phyloP scores from a whole-genome alignment of 2,113 vertebrate genomes.

The Copsychus sechellarum region DNA sequence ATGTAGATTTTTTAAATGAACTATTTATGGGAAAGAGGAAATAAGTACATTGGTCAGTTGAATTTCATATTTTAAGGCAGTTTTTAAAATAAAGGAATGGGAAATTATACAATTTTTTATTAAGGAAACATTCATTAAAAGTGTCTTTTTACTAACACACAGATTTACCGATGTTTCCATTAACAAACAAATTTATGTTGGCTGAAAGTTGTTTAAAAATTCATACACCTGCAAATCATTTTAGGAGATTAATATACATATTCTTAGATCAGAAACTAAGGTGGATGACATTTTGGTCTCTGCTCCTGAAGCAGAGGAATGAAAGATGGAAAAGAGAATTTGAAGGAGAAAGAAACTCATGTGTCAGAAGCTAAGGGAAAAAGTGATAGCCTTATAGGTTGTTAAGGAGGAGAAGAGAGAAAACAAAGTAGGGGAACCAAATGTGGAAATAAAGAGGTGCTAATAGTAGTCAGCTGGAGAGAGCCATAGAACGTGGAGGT shows the following conservation, averaged over 20 bases:
- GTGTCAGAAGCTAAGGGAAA: background rate
- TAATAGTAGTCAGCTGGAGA: slow-evolving; percentile 56
- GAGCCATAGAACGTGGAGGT: background rate
- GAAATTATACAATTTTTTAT: background rate
- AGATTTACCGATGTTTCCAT: background rate
- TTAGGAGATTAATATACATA: background rate
- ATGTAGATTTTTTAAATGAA: background rate
- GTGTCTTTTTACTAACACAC: background rate
- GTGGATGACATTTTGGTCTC: background rate
- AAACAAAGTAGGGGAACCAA: slow-evolving; percentile 7
- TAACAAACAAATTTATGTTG: background rate
- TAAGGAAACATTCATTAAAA: background rate
- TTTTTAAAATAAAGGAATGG: background rate
- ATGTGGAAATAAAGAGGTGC: slow-evolving; percentile 46
- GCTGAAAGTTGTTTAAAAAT: background rate
- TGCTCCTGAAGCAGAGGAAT: background rate
- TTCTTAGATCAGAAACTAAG: background rate
- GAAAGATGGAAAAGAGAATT: background rate
- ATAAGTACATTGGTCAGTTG: background rate
- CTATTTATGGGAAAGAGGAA: slow-evolving; percentile 16
- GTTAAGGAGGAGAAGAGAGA: background rate
- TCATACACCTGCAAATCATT: background rate
- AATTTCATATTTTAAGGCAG: background rate
- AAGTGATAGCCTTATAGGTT: background rate
- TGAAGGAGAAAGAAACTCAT: background rate